These are phyloP conservation scores for Peucedramus taeniatus DNA, from an alignment of 2,113 vertebrate species.

Conservation along the genomic window DNA sequence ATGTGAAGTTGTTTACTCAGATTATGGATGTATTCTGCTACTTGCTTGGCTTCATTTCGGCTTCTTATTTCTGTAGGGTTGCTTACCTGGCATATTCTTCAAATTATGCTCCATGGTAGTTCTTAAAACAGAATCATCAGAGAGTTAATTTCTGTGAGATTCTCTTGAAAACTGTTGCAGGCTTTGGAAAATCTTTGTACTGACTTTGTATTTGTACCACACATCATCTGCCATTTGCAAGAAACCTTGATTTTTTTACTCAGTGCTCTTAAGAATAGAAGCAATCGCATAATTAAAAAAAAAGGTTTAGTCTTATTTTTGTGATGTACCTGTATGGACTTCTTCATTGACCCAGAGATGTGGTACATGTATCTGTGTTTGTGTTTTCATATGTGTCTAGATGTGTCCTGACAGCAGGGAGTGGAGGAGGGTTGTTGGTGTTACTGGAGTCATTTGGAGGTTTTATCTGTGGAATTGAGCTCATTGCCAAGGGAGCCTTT, in stretches of 20 bases:
- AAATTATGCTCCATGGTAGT: not conserved
- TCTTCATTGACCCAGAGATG: not conserved
- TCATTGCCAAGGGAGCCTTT: not conserved
- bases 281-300: not conserved
- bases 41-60: not conserved
- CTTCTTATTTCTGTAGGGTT: not conserved
- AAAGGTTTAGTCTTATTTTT: not conserved
- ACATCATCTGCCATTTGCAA: not conserved
- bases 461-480: not conserved
- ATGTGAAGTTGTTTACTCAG: not conserved
- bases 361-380: accelerated
- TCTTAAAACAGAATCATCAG: not conserved
- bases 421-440: not conserved
- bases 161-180: not conserved
- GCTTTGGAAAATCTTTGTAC: not conserved
- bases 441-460: not conserved
- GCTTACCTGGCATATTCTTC: not conserved
- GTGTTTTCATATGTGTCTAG: accelerated
- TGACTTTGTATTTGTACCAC: not conserved
- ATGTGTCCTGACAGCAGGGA: not conserved
- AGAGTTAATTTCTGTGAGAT: not conserved
- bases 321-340: not conserved
- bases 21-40: not conserved
- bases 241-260: not conserved
- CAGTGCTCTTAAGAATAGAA: not conserved